phyloP scores from a whole-genome alignment of 2,888 invertebrate species.

The Stenotaenia linearis region DNA sequence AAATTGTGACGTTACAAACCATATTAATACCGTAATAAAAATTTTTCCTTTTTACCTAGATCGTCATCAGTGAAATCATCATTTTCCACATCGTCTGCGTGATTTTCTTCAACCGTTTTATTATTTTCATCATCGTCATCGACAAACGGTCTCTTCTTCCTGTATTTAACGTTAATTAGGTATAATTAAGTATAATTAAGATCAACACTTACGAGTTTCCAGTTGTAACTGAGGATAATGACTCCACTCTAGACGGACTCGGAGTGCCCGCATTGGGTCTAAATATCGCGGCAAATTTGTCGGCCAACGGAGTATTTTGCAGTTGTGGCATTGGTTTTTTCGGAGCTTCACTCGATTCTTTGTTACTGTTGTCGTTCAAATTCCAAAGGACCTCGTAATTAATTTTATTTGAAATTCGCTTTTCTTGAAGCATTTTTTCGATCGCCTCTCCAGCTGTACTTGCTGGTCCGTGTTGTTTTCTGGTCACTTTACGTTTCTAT shows the following conservation, averaged over 20 bases:
- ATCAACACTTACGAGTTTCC: background rate
- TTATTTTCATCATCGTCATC: background rate
- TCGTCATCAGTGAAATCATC: background rate
- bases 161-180: too few species aligned
- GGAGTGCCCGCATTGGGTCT: background rate
- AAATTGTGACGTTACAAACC: too few species aligned
- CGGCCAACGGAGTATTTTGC: background rate
- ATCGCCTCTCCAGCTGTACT: conserved; percentile 74
- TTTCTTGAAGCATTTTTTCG: conserved; percentile 91
- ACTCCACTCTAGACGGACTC: background rate
- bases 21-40: too few species aligned
- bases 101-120: background rate
- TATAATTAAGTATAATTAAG: too few species aligned
- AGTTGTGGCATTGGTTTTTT: background rate
- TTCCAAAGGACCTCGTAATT: conserved; percentile 94
- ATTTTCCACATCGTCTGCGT: background rate
- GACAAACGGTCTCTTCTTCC: too few species aligned
- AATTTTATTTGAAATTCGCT: conserved; percentile 91
- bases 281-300: background rate
- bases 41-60: background rate
- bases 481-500: conserved; percentile 40
- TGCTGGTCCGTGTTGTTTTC: conserved; percentile 43
- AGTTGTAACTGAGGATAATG: background rate
- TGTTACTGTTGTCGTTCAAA: conserved; percentile 51
- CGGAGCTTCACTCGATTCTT: background rate